A percentile compares a stretch with the other conserved stretches of the same genome.
These are phyloP conservation scores for Orchesella flavescens DNA, from an alignment of 2,888 invertebrate species.

Conservation along the genomic window DNA sequence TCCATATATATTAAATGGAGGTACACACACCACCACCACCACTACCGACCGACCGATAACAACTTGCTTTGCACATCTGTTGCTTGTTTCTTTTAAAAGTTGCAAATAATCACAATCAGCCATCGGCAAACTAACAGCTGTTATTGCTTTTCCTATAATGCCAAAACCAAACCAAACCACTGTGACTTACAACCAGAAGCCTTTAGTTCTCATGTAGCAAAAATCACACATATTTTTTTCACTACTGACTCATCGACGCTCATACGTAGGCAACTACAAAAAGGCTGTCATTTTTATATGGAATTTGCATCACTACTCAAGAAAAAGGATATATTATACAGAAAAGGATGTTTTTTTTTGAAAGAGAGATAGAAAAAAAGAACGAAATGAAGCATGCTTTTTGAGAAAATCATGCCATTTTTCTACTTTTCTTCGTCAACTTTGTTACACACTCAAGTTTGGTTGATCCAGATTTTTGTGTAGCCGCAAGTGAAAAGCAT, in stretches of 20 bases:
- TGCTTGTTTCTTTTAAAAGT: constrained; percentile 21
- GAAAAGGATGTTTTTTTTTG: constrained; percentile 14
- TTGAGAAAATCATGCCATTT: constrained; percentile 19
- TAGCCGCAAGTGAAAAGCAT: constrained; percentile 48
- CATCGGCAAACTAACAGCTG: constrained; percentile 37
- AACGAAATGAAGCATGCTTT: constrained; percentile 33
- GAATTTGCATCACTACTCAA: neutral
- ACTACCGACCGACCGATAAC: neutral
- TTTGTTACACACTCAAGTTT: neutral
- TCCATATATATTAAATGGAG: constrained; percentile 2
- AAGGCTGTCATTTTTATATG: constrained; percentile 14
- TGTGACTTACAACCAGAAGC: no score
- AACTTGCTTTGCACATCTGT: constrained; percentile 29
- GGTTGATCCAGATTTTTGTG: constrained; percentile 44
- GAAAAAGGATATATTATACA: neutral
- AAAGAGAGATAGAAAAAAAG: constrained; percentile 12
- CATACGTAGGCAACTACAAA: neutral
- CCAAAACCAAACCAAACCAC: no score
- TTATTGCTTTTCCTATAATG: constrained; percentile 24
- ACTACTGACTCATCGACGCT: constrained; percentile 7
- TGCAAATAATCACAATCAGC: constrained; percentile 37
- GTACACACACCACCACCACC: constrained; percentile 8
- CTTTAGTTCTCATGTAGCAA: no score
- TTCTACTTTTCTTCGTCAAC: neutral
- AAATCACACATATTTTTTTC: neutral